phyloP scores from a whole-genome alignment of 2,797 vertebrate genomes.

The Coregonus sp. region DNA sequence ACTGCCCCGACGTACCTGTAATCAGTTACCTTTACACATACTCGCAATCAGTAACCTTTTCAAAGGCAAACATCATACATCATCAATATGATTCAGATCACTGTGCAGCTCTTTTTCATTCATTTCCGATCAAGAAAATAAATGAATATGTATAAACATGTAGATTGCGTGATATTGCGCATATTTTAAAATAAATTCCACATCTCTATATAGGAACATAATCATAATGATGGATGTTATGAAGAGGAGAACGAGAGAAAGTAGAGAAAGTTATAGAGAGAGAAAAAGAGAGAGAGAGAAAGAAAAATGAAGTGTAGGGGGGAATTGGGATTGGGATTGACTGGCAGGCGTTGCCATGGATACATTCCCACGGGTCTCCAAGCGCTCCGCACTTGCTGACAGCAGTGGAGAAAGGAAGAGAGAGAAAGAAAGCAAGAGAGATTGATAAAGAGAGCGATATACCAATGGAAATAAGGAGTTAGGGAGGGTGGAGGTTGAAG shows the following conservation, averaged over 20 bases:
- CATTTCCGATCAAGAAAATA: slow-evolving; percentile 20
- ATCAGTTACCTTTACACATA: not conserved
- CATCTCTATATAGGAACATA: slow-evolving; percentile 47
- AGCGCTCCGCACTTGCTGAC: slow-evolving; percentile 52
- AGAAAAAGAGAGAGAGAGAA: slow-evolving; percentile 50
- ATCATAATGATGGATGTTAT: slow-evolving; percentile 48
- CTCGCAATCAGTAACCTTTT: slow-evolving; percentile 24
- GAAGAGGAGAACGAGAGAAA: slow-evolving; percentile 31
- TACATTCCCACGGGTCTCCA: slow-evolving; percentile 65
- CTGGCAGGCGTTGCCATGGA: slow-evolving; percentile 65
- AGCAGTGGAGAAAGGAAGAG: slow-evolving; percentile 41
- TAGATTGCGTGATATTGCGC: slow-evolving; percentile 49
- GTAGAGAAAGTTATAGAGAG: slow-evolving; percentile 12
- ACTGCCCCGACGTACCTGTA: no score
- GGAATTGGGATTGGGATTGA: slow-evolving; percentile 52
- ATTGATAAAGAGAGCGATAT: no score
- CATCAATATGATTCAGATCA: slow-evolving; percentile 28
- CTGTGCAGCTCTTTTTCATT: slow-evolving; percentile 35
- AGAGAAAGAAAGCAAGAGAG: slow-evolving; percentile 12
- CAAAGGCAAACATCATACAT: slow-evolving; percentile 38
- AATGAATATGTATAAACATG: slow-evolving; percentile 45
- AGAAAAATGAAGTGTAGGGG: slow-evolving; percentile 32
- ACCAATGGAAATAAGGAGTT: not conserved
- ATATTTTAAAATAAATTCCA: slow-evolving; percentile 47
- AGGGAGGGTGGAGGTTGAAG: slow-evolving; percentile 27